These are phyloP conservation scores for Tachysurus fulvidraco DNA, from an alignment of 2,113 vertebrate species.

Conservation along the genomic window DNA sequence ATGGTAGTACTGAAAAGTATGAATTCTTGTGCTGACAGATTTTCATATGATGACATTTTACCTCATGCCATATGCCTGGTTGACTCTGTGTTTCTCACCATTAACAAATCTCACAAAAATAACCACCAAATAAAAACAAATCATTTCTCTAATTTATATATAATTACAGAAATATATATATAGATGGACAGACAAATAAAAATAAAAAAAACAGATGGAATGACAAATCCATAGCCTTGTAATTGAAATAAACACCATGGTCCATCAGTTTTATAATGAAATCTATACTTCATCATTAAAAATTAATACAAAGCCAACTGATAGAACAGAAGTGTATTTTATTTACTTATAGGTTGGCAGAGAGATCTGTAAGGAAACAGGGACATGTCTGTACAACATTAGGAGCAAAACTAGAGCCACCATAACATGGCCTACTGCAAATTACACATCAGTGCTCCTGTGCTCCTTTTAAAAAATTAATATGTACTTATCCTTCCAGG, in stretches of 20 bases:
- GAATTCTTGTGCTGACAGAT: not conserved
- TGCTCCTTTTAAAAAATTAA: conserved; percentile 36
- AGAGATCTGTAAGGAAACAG: conserved; percentile 57
- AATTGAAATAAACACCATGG: not conserved
- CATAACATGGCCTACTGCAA: not conserved
- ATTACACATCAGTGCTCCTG: not conserved
- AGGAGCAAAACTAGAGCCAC: conserved; percentile 47
- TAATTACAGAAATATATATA: not conserved
- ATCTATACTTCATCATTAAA: not conserved
- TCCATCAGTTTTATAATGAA: not conserved
- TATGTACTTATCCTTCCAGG: conserved; percentile 54
- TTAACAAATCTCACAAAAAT: not conserved
- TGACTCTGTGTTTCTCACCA: not conserved
- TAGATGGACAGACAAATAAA: too few relatives aligned
- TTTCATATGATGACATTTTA: not conserved
- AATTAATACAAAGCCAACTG: not conserved
- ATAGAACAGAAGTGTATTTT: not conserved
- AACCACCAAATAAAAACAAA: not conserved
- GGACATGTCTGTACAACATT: conserved; percentile 72
- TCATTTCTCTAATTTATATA: not conserved
- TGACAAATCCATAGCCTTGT: not conserved
- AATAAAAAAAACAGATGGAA: too few relatives aligned
- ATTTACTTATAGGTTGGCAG: not conserved
- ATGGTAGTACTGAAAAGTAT: not conserved
- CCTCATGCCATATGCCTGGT: conserved; percentile 62